Evolutionary conservation across 2,888 invertebrate species (phyloP), one percentile per base, ranked within the genome.

Genomic region (Emmelina monodactyla): DNA sequence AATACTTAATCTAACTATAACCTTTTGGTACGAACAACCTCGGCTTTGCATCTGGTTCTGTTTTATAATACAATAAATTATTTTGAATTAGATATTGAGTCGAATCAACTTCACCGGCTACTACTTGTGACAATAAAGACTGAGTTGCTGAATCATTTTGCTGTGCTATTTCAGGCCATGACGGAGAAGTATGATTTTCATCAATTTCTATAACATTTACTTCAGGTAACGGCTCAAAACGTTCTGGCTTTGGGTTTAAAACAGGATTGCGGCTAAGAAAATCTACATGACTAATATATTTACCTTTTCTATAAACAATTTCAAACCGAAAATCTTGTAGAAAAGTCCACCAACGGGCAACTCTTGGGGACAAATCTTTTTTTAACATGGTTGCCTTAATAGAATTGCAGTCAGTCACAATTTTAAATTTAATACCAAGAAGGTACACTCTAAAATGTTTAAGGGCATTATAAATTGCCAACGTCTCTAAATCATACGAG

Each of bases 401-500:
- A 1, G 50, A 3, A 16, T 47, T 49, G 28, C 50, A 50, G 15
- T 50, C 50, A 0, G 47, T 51, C 5, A 46, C 19, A 7, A 46
- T 41, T 28, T 29, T 36, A 16, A 46, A 46, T 3, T 35, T 12
- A 6, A 44, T 44, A 1, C 62, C 62, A 5, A 55, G 40, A 0
- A 68, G 25, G 29, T 63, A 68, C 0, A 52, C 46, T 22, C 63
- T 38, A 40, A 68, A 64, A 33, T 58, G 42, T 41, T 45, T 47
- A 2, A 48, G 3, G 48, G 58, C 19, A 56, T 51, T 48, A 16
- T 30, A 42, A 2, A 50, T 41, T 0, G 67, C 65, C 4, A 70
- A 39, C 0, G 51, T 53, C 39, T 65, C 70, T 14, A 63, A 35
- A 16, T 75, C 68, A 14, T 61, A 55, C 0, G 49, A 49, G 15